Base-by-base conservation (phyloP, 1,140 invertebrate species). In the Musca domestica region DNA sequence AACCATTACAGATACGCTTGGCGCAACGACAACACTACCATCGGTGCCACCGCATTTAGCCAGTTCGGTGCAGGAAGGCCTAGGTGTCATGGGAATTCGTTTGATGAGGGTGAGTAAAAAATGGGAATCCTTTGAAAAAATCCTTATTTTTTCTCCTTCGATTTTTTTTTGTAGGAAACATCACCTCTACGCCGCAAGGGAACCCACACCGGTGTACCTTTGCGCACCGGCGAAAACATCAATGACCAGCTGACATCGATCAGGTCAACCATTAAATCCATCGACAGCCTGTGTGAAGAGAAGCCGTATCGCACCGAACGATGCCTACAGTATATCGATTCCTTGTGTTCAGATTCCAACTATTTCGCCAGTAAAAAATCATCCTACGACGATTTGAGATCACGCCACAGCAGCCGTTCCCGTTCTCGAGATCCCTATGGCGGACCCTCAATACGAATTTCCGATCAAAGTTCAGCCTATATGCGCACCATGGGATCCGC, bases 201-300 rank as follows among this genome's bases (percentile, higher is more conserved):
- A 6, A 80, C 77, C 20, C 78, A 80, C 47, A 80, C 78, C 0
- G 78, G 77, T 14, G 74, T 81, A 5, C 75, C 75, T 0, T 69
- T 81, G 58, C 73, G 78, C 6, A 78, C 77, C 0, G 77, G 76
- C 7, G 80, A 81, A 25, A 81, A 80, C 47, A 81, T 81, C 49
- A 78, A 80, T 49, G 79, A 80, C 17, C 77, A 76, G 0, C 70
- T 82, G 2, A 78, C 72, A n/a, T 81, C 78, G 1, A 82, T 82
- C 12, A 78, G 81, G 67, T 77, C 81, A 65, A 78, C 76, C 3
- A 82, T 82, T 34, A 80, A 82, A 52, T 81, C 78, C 20, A 81
- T 82, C 19, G 80, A 82, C 68, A 74, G 67, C 2, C 49, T 81
- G 41, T 82, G 80, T 70, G 76, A 81, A 69, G 76, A 81, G 67